These are phyloP conservation scores for Drosophila fuyamai DNA, from an alignment of 1,140 invertebrate species.

Conservation along the genomic window DNA sequence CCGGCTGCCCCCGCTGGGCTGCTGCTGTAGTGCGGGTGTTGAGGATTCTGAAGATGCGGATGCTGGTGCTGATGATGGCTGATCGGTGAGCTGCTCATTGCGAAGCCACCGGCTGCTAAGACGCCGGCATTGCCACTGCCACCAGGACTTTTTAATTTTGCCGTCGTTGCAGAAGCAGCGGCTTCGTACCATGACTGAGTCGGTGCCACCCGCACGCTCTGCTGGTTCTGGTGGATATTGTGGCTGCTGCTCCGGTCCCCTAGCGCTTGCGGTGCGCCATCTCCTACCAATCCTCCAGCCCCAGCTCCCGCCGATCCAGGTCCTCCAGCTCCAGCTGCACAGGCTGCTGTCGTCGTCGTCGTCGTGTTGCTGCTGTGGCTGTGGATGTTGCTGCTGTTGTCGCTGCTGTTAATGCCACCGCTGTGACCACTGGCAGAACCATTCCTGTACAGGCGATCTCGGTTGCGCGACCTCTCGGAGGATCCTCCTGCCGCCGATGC, in stretches of 20 bases:
- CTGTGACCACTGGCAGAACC: slow-evolving; percentile 66
- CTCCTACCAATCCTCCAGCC: slow-evolving; percentile 81
- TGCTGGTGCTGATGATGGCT: slow-evolving; percentile 62
- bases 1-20: slow-evolving; percentile 33
- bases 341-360: slow-evolving; percentile 53
- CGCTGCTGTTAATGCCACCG: slow-evolving; percentile 57
- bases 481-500: slow-evolving; percentile 31
- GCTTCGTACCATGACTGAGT: slow-evolving; percentile 83
- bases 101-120: slow-evolving; percentile 76
- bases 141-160: slow-evolving; percentile 83
- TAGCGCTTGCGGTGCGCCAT: slow-evolving; percentile 58
- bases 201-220: slow-evolving; percentile 57
- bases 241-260: slow-evolving; percentile 76
- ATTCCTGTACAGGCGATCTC: slow-evolving; percentile 77
- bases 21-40: slow-evolving; percentile 59
- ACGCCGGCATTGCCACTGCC: slow-evolving; percentile 84
- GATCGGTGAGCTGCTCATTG: slow-evolving; percentile 80
- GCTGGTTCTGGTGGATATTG: slow-evolving; percentile 74
- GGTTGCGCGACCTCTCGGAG: slow-evolving; percentile 64
- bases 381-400: slow-evolving; percentile 18
- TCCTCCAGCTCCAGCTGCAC: slow-evolving; percentile 46
- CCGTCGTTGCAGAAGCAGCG: slow-evolving; percentile 78
- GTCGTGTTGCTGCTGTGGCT: slow-evolving; percentile 48
- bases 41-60: slow-evolving; percentile 59
- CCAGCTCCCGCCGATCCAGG: slow-evolving; percentile 57